phyloP scores from a whole-genome alignment of 1,140 invertebrate genomes.

The Asobara japonica region DNA sequence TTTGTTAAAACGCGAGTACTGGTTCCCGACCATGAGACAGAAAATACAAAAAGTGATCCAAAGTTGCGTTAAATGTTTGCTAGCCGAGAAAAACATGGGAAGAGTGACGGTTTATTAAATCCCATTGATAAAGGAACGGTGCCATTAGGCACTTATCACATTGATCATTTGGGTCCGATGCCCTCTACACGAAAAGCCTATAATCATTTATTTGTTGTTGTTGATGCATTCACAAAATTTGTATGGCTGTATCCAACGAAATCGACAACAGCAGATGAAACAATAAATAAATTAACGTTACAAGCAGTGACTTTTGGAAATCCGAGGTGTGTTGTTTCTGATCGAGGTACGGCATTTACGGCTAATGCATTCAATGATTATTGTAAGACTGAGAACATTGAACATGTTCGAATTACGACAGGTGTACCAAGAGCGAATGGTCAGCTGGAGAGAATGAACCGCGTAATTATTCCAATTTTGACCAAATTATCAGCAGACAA shows the following conservation, averaged over 20 bases:
- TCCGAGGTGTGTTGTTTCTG: conserved; percentile 49
- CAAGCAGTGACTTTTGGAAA: conserved; percentile 52
- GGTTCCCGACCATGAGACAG: conserved; percentile 3
- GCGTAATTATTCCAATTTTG: conserved; percentile 11
- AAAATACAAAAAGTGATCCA: conserved; percentile 37
- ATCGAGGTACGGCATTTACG: conserved; percentile 57
- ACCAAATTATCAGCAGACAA: too few relatives aligned
- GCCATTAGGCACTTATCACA: conserved; percentile 39
- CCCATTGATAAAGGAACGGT: conserved; percentile 43
- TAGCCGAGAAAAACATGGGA: conserved; percentile 39
- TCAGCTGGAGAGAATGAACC: conserved; percentile 39
- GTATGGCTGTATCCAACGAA: too few relatives aligned
- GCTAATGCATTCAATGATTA: conserved; percentile 47
- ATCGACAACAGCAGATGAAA: conserved; percentile 40
- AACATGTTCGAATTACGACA: conserved; percentile 42
- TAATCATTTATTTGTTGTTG: conserved; percentile 52
- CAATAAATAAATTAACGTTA: conserved; percentile 38
- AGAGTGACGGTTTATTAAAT: conserved; percentile 41
- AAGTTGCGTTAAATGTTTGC: conserved; percentile 52
- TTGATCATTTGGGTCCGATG: conserved; percentile 47
- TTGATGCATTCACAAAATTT: too few relatives aligned
- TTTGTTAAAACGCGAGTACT: conserved; percentile 27
- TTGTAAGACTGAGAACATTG: conserved; percentile 49
- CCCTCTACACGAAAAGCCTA: conserved; percentile 55
- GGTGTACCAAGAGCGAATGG: conserved; percentile 47